Conservation (phyloP, 2,888 invertebrate species). For the Dorcus hopei region DNA sequence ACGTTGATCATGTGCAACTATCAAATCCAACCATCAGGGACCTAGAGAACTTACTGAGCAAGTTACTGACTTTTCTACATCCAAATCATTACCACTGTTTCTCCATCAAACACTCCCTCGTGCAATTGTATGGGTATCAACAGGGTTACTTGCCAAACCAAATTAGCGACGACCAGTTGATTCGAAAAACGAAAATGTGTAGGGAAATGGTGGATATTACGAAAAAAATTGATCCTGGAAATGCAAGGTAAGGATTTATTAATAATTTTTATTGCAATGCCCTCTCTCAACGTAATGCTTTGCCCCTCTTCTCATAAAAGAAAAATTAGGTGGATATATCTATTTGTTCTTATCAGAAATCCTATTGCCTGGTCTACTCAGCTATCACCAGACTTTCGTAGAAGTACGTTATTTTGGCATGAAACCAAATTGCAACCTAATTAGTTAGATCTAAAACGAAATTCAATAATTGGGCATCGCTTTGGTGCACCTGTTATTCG, state of each 20-base stretch:
- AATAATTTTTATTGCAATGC: not conserved
- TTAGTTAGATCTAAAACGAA: too few relatives aligned
- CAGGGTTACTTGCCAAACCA: conserved; percentile 55
- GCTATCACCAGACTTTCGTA: too few relatives aligned
- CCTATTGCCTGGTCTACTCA: too few relatives aligned
- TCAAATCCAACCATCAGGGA: conserved; percentile 60
- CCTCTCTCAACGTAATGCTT: not conserved
- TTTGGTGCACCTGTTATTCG: too few relatives aligned
- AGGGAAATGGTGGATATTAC: conserved; percentile 63
- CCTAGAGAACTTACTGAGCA: conserved; percentile 63
- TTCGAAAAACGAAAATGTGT: conserved; percentile 67
- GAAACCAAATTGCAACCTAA: too few relatives aligned
- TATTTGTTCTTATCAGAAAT: too few relatives aligned
- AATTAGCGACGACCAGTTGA: conserved; percentile 58
- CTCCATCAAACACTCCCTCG: conserved; percentile 74
- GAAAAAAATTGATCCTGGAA: conserved; percentile 67
- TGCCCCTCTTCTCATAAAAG: not conserved
- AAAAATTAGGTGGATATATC: too few relatives aligned
- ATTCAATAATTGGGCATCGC: too few relatives aligned
- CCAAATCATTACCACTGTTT: conserved; percentile 82
- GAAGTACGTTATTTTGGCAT: too few relatives aligned
- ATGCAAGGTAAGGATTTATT: conserved; percentile 52
- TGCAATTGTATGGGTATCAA: conserved; percentile 76
- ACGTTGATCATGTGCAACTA: conserved; percentile 66
- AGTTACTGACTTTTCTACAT: conserved; percentile 73